Evolutionary conservation across 2,113 vertebrate genomes (phyloP).

Genomic region (Datnioides undecimradiatus): DNA sequence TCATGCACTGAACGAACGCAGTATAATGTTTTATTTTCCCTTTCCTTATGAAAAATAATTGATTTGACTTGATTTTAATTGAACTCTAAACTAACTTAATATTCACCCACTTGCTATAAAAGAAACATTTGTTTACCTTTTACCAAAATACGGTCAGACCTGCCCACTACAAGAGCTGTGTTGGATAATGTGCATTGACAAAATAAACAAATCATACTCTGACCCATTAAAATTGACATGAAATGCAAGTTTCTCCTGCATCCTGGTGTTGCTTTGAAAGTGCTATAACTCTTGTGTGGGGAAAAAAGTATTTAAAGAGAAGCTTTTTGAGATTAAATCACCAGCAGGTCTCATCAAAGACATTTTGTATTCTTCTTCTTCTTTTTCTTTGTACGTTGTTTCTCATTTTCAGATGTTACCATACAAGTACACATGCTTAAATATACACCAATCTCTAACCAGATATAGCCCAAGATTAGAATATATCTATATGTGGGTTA

Average conservation of each 20-base stretch:
- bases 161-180: background rate
- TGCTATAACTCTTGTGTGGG: background rate
- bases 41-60: constrained; percentile 16
- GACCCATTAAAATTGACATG: background rate
- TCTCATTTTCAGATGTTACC: background rate
- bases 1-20: background rate
- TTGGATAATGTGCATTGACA: background rate
- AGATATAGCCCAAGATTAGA: background rate
- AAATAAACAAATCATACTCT: no score
- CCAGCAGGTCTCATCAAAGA: background rate
- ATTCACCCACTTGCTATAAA: background rate
- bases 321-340: background rate
- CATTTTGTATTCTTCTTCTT: background rate
- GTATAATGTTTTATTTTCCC: background rate
- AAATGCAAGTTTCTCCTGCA: background rate
- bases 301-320: background rate
- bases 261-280: background rate
- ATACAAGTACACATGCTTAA: constrained; percentile 3
- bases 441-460: background rate
- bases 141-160: constrained; percentile 1
- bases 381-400: background rate
- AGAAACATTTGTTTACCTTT: background rate
- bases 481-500: background rate
- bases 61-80: no score
- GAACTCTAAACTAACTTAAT: background rate